Evolutionary conservation across 53 echinoderm and acorn worm genomes (phyloP).

Genomic region (Echinometra lucunter): DNA sequence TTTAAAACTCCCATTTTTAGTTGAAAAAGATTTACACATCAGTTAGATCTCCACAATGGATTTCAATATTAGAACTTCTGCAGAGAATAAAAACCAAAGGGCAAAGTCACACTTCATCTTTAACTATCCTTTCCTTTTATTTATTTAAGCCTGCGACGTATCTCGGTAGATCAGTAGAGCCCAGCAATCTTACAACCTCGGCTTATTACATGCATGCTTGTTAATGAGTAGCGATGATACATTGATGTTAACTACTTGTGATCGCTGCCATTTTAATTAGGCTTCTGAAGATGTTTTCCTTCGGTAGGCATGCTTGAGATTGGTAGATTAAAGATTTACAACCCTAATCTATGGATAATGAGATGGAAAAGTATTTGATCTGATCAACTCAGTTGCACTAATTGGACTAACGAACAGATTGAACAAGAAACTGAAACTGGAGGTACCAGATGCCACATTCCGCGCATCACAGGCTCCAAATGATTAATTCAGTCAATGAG

Average conservation of each 20-base stretch:
- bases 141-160: neutral
- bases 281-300: neutral
- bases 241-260: slow-evolving; percentile 11
- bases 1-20: no score
- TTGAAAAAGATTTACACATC: no score
- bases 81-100: neutral
- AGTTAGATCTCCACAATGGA: neutral
- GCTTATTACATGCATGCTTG: neutral
- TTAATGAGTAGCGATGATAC: neutral
- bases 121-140: neutral
- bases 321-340: slow-evolving; percentile 36
- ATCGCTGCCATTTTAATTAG: neutral
- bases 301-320: neutral
- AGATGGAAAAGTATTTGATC: neutral
- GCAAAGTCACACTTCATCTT: neutral
- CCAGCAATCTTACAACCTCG: neutral
- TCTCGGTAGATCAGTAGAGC: neutral
- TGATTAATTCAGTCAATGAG: no score
- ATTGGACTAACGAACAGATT: slow-evolving; percentile 14
- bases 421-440: neutral
- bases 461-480: neutral
- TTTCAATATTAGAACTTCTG: neutral
- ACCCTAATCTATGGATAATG: neutral
- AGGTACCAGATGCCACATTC: neutral
- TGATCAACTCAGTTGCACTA: neutral